phyloP scores from a whole-genome alignment of 2,797 vertebrate genomes.

The Cynodonichthys magdalenae region DNA sequence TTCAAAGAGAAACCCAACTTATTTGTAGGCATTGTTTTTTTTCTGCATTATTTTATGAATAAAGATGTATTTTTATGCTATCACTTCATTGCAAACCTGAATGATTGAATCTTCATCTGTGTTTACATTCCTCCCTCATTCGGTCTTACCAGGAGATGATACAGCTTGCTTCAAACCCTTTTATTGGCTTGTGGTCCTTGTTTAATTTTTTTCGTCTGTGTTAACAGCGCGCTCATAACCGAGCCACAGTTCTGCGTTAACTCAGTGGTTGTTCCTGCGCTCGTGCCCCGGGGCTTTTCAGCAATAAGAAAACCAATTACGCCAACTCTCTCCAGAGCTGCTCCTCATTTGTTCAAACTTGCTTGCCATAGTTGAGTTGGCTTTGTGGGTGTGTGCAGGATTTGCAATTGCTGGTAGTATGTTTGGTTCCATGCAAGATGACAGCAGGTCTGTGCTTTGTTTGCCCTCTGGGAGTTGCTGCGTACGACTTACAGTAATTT shows the following conservation, averaged over 20 bases:
- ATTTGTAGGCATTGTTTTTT: too few species aligned
- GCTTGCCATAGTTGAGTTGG: constrained; percentile 54
- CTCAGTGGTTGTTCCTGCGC: constrained; percentile 50
- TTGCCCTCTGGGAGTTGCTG: constrained; percentile 28
- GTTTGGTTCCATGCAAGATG: constrained; percentile 35
- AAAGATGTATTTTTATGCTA: too few species aligned
- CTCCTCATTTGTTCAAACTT: constrained; percentile 73
- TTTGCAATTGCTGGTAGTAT: constrained; percentile 34
- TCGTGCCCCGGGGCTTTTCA: constrained; percentile 60
- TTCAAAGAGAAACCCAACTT: too few species aligned
- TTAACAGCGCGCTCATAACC: constrained; percentile 54
- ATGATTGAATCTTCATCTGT: not conserved
- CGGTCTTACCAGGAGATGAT: constrained; percentile 20
- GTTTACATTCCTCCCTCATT: not conserved
- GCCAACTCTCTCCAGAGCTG: constrained; percentile 49
- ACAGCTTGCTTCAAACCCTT: constrained; percentile 35
- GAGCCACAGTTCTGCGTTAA: constrained; percentile 38
- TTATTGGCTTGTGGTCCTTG: constrained; percentile 42
- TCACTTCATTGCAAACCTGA: too few species aligned
- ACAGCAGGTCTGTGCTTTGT: constrained; percentile 36
- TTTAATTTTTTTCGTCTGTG: constrained; percentile 51
- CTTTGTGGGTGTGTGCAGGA: constrained; percentile 52
- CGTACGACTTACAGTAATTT: constrained; percentile 18
- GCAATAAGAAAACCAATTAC: constrained; percentile 68
- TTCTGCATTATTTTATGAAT: too few species aligned